Base-by-base conservation (phyloP, 2,113 vertebrate genomes). In the Leuciscus idus region DNA sequence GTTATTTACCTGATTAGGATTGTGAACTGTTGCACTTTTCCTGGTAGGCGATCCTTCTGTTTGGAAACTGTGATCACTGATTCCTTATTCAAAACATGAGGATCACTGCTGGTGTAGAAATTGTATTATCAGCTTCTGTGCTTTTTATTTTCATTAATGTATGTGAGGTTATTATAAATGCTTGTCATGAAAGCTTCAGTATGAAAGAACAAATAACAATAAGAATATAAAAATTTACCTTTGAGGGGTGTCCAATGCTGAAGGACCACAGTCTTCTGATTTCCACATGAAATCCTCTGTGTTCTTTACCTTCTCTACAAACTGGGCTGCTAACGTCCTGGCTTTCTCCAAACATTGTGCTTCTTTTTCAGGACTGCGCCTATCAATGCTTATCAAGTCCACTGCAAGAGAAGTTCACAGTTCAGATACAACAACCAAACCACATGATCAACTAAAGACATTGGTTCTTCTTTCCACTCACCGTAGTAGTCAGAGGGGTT, bases 401-500 rank as follows among this genome's bases (percentile, higher is more conserved):
- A 99, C 98, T 99, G 92, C 7, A 92, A 61, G 15, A 77, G 72
- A 87, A n/a, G 39, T 36, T 83, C 15, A 90, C 94, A 94, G 15
- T 84, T 86, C 76, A 83, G 36, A 85, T n/a, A 23, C 39, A 33
- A 68, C 64, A 57, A 81, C n/a, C 28, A 66, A 72, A 81, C 19
- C 43, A 48, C 30, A 61, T n/a, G 13, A 74, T 80, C 13, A 74
- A 70, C 64, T 79, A 36, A 4, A 76, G 13, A 21, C 9, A 64
- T 39, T 7, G 8, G 30, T 30, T 68, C 4, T 81, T 13, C 78
- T 26, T 36, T 15, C 9, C 52, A 92, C 95, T 94, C 87, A 99
- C 98, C 97, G 0, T 98, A 99, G 93, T 96, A 98, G 90, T 99
- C 98, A 0, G 97, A 98, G 10, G 98, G 98, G 91, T 99, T 99